Evolutionary conservation across 2,888 invertebrate species (phyloP), one percentile per base, ranked within the genome.

Genomic region (Drosophila kuntzei): DNA sequence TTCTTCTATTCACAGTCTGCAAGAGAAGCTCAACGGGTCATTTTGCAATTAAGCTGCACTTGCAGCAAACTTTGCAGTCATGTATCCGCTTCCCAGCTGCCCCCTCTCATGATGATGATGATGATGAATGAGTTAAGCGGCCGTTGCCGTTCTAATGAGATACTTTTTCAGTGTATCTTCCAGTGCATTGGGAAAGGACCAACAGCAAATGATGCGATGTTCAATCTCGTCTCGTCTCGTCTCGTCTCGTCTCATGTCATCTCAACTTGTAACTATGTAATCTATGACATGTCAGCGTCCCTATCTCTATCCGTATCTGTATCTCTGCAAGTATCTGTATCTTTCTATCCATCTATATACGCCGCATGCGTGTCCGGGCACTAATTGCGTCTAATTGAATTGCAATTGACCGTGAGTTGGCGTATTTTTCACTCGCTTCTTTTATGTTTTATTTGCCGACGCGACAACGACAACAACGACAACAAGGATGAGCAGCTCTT

Each of bases 301-400:
- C 66, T 49, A 59, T 57, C 62, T 55, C 41, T 64, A 61, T 65
- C 60, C 51, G 66, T 50, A 66, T 59, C 54, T 51, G 53, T 58
- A 74, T 53, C 72, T 58, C 25, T 50, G 18, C n/a, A n/a, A 14
- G 50, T 62, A 59, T 46, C 64, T 57, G 59, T 64, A 59, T 71
- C 60, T 75, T 55, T 43, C 22, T 51, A 43, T 51, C 46, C 22
- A 67, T 46, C 53, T 50, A 55, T 54, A 46, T 20, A 34, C 27
- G 44, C 41, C 63, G 51, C 65, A 65, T 53, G 65, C 72, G 65
- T 65, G 88, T 60, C 69, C 60, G 44, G 67, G 79, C 89, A 86
- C 87, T 88, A 89, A 86, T 89, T 86, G 86, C 80, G 64, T 83
- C 89, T 89, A 86, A 86, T 89, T 86, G 89, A 86, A 86, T 86